Evolutionary conservation across 2,113 vertebrate genomes (phyloP).

Genomic region (Brevimyrus niger): DNA sequence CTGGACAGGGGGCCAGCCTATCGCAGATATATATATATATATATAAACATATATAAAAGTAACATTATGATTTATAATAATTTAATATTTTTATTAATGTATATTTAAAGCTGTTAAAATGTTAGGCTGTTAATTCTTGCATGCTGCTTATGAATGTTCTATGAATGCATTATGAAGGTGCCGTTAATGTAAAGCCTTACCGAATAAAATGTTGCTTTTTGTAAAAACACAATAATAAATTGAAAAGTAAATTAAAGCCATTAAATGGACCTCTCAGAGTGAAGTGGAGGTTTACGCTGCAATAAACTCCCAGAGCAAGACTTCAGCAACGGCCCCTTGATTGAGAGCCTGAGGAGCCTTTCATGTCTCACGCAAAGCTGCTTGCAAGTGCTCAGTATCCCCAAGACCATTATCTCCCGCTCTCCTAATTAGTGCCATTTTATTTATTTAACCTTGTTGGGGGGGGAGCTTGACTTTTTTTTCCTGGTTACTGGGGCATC

Average conservation of each 20-base stretch:
- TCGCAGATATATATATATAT: too few species aligned
- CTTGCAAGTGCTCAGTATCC: neutral
- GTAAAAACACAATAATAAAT: neutral
- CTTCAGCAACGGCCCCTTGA: neutral
- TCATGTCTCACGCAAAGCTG: conserved; percentile 1
- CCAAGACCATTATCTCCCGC: conserved; percentile 21
- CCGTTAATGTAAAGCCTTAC: neutral
- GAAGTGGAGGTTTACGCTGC: neutral
- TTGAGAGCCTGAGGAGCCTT: neutral
- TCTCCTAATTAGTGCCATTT: conserved; percentile 26
- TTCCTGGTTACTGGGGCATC: neutral
- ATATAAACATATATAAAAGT: neutral
- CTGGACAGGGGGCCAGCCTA: too few species aligned
- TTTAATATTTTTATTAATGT: neutral
- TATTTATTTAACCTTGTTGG: conserved; percentile 32
- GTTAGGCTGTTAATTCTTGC: neutral
- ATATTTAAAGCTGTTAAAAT: neutral
- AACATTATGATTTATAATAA: neutral
- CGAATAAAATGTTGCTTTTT: neutral
- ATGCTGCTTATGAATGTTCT: neutral
- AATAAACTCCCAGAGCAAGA: neutral
- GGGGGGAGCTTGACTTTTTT: conserved; percentile 18
- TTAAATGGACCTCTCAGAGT: neutral
- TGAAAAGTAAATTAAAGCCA: neutral
- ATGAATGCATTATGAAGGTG: neutral